Evolutionary conservation across 2,888 invertebrate species (phyloP).

Genomic region (Brenthis ino): DNA sequence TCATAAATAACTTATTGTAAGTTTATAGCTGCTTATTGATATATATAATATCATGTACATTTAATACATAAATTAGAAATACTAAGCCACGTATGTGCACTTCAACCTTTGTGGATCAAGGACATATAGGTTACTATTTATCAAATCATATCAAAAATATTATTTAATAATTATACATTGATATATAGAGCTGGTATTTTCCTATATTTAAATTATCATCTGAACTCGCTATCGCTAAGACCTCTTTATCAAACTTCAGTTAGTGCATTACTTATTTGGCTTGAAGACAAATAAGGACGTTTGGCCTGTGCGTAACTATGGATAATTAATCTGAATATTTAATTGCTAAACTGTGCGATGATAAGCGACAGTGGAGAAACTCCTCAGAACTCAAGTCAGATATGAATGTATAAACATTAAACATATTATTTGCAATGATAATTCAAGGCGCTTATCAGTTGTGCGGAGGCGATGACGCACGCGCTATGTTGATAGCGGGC

Average conservation of each 20-base stretch:
- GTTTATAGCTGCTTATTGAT: too few relatives aligned
- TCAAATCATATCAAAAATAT: not conserved
- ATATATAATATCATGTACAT: too few relatives aligned
- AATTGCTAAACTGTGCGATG: conserved; percentile 52
- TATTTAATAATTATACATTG: not conserved
- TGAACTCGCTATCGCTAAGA: conserved; percentile 75
- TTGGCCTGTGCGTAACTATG: conserved; percentile 45
- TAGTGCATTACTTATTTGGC: conserved; percentile 46
- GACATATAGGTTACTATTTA: not conserved
- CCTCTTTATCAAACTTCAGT: conserved; percentile 68
- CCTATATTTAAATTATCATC: conserved; percentile 73
- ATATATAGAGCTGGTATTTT: conserved; percentile 56
- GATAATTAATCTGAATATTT: conserved; percentile 55
- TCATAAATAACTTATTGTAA: too few relatives aligned
- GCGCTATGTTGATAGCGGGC: conserved; percentile 62
- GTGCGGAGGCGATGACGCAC: conserved; percentile 79
- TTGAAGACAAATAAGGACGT: conserved; percentile 59
- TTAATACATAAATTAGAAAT: too few relatives aligned
- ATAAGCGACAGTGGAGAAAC: conserved; percentile 64
- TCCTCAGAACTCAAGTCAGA: conserved; percentile 59
- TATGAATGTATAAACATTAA: conserved; percentile 71
- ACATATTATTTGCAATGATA: conserved; percentile 81
- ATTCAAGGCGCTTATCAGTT: conserved; percentile 77
- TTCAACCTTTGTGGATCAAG: too few relatives aligned
- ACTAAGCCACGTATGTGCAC: too few relatives aligned